Percentiles rank a stretch among this genome's conserved stretches.
These are phyloP conservation scores for Agrilus cyanescens DNA, from an alignment of 2,888 invertebrate genomes.

Conservation along the genomic window DNA sequence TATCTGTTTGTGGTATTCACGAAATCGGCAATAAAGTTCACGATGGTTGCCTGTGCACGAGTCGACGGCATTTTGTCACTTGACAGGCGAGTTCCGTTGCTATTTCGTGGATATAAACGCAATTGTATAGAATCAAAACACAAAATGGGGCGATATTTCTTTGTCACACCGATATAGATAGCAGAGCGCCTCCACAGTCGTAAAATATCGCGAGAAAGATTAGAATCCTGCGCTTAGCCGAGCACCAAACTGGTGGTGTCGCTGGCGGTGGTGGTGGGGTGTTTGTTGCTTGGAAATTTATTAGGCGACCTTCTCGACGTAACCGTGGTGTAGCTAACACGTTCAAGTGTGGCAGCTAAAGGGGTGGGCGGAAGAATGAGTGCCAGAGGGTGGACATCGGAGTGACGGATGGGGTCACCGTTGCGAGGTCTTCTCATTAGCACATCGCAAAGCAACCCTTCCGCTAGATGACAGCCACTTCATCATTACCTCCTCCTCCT, in stretches of 20 bases:
- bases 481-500: conserved; percentile 22
- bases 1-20: too few species aligned
- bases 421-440: conserved; percentile 28
- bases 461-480: conserved; percentile 19
- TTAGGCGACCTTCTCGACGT: conserved; percentile 28
- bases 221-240: conserved; percentile 32
- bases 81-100: neutral
- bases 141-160: conserved; percentile 26
- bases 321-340: conserved; percentile 32
- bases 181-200: conserved; percentile 23
- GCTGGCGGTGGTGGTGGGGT: conserved; percentile 17
- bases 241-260: conserved; percentile 13
- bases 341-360: conserved; percentile 26
- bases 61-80: too few species aligned
- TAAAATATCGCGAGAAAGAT: conserved; percentile 36
- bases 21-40: too few species aligned
- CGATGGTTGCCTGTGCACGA: too few species aligned
- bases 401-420: conserved; percentile 31
- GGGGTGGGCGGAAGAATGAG: conserved; percentile 26
- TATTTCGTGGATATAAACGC: conserved; percentile 16
- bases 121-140: conserved; percentile 21
- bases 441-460: conserved; percentile 29
- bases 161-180: conserved; percentile 28
- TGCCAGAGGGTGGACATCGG: conserved; percentile 21
- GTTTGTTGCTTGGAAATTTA: conserved; percentile 34